Conservation (phyloP, 2,888 invertebrate genomes). For the Prosopocoilus inquinatus region DNA sequence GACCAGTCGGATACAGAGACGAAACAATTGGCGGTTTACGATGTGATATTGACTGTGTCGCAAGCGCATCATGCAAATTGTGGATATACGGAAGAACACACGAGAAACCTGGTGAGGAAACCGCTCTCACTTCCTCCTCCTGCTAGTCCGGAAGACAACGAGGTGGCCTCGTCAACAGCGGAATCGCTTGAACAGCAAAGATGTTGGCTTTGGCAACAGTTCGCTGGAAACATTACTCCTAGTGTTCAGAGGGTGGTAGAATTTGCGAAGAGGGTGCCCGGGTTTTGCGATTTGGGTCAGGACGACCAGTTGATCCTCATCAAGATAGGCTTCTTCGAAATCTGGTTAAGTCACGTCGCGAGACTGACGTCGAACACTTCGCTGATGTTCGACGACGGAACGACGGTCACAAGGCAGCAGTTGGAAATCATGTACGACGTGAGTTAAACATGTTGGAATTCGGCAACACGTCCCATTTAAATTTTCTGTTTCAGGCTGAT, state of each 20-base stretch:
- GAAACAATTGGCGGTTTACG: conserved; percentile 68
- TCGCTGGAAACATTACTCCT: conserved; percentile 83
- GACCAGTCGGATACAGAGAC: conserved; percentile 49
- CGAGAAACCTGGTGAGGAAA: conserved; percentile 65
- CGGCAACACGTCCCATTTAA: neutral
- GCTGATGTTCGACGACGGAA: conserved; percentile 89
- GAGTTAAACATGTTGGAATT: conserved; percentile 46
- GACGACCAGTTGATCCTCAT: conserved; percentile 96
- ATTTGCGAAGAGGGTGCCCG: conserved; percentile 93
- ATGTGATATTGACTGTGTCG: conserved; percentile 75
- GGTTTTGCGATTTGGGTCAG: conserved; percentile 86
- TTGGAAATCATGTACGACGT: conserved; percentile 87
- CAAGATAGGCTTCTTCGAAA: conserved; percentile 95
- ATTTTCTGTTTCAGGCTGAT: conserved; percentile 64
- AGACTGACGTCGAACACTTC: conserved; percentile 73
- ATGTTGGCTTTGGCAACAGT: conserved; percentile 85
- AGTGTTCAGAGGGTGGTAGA: conserved; percentile 93
- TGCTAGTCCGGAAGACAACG: conserved; percentile 36
- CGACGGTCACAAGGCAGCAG: conserved; percentile 77
- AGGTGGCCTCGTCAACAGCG: conserved; percentile 58
- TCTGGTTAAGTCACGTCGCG: conserved; percentile 87
- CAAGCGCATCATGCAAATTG: conserved; percentile 87
- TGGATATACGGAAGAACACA: conserved; percentile 83
- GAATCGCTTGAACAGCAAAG: conserved; percentile 70
- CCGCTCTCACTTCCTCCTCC: conserved; percentile 63